A percentile compares a stretch with the other conserved stretches of the same genome.
These are phyloP conservation scores for Pteropus rufus DNA, from an alignment of 2,797 vertebrate genomes.

Conservation along the genomic window DNA sequence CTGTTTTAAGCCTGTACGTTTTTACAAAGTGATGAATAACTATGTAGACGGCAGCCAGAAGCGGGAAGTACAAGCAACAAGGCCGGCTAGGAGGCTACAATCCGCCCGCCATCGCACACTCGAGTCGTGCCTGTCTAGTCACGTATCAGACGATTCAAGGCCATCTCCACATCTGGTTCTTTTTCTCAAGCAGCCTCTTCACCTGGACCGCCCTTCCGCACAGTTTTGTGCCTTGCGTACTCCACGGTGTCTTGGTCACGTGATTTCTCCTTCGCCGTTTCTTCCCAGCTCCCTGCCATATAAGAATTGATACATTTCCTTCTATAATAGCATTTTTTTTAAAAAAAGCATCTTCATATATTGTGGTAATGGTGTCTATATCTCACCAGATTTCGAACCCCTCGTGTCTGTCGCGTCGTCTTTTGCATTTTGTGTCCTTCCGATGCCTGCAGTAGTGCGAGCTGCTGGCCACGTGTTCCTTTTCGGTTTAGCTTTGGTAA, in stretches of 20 bases:
- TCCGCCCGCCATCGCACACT: too few relatives aligned
- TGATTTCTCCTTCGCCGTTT: background rate
- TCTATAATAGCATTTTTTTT: too few relatives aligned
- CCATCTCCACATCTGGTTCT: background rate
- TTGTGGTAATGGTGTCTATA: background rate
- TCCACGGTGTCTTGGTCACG: background rate
- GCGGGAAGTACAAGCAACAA: background rate
- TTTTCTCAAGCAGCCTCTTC: background rate
- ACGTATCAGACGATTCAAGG: background rate
- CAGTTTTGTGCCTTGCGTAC: background rate
- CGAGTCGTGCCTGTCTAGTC: background rate
- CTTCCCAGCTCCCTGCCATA: background rate
- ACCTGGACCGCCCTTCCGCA: background rate
- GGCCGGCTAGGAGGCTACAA: background rate
- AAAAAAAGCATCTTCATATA: background rate
- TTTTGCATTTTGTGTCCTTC: background rate
- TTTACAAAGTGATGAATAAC: too few relatives aligned
- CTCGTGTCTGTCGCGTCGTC: background rate
- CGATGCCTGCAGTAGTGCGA: background rate
- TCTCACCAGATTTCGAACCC: background rate
- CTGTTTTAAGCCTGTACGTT: background rate
- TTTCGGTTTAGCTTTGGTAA: background rate
- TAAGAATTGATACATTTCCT: background rate
- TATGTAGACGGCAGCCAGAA: rapidly evolving
- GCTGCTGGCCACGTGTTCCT: background rate